Conservation (phyloP, 1,140 invertebrate species). For the Diachasma alloeum region DNA sequence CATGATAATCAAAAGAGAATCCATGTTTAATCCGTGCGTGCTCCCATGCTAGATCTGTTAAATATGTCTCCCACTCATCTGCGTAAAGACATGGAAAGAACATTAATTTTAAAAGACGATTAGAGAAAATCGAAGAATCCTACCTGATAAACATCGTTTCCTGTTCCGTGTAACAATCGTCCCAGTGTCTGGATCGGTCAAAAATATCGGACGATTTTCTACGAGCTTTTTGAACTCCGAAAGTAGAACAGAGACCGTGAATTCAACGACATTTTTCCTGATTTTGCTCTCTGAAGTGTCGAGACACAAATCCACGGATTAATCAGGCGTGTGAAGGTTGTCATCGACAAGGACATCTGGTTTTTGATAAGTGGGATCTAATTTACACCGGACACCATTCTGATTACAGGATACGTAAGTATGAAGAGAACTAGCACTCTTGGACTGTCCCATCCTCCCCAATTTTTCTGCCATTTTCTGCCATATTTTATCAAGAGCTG, state of each 20-base stretch:
- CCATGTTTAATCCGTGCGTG: background rate
- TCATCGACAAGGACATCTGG: too few relatives aligned
- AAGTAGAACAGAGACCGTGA: too few relatives aligned
- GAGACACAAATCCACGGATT: background rate
- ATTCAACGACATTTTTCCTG: too few relatives aligned
- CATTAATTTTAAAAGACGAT: background rate
- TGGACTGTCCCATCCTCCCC: background rate
- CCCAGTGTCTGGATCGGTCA: too few relatives aligned
- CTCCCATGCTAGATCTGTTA: background rate
- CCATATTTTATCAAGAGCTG: background rate
- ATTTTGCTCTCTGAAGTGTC: background rate
- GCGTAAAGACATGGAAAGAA: background rate
- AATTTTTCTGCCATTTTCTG: background rate
- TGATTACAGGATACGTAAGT: background rate
- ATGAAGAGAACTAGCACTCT: background rate
- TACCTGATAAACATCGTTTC: too few relatives aligned
- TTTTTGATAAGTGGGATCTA: background rate
- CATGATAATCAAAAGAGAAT: background rate
- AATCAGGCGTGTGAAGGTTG: background rate
- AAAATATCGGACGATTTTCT: too few relatives aligned
- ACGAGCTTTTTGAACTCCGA: too few relatives aligned
- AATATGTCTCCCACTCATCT: background rate
- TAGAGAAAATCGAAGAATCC: too few relatives aligned
- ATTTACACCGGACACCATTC: background rate
- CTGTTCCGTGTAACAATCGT: too few relatives aligned